phyloP scores from a whole-genome alignment of 2,888 invertebrate genomes.

The Agrypnus murinus region DNA sequence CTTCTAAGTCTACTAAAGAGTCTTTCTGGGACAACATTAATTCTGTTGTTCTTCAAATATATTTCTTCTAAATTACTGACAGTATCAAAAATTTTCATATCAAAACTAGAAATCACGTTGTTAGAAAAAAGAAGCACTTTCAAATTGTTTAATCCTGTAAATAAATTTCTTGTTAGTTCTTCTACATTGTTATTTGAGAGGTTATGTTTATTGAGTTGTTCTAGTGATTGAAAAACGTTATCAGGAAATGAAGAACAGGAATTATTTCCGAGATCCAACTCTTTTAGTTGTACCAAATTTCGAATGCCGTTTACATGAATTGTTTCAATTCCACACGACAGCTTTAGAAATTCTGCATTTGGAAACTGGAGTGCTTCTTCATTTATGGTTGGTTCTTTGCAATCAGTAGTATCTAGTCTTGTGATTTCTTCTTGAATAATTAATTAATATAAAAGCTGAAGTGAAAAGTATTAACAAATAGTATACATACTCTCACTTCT shows the following conservation, averaged over 20 bases:
- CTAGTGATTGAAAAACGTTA: constrained; percentile 49
- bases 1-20: constrained; percentile 53
- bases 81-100: constrained; percentile 53
- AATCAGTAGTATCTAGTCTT: constrained; percentile 11
- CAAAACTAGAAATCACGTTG: constrained; percentile 53
- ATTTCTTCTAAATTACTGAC: constrained; percentile 47
- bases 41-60: constrained; percentile 53
- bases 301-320: constrained; percentile 34
- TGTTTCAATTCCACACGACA: constrained; percentile 50
- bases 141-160: constrained; percentile 53
- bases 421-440: constrained; percentile 12
- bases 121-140: constrained; percentile 53
- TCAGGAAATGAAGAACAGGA: constrained; percentile 50
- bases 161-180: constrained; percentile 50
- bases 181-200: constrained; percentile 54
- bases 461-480: constrained; percentile 24
- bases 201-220: constrained; percentile 49
- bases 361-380: constrained; percentile 49
- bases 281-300: constrained; percentile 44
- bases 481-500: constrained; percentile 11
- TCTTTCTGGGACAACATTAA: constrained; percentile 50
- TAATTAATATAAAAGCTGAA: too few species aligned
- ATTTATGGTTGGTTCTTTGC: constrained; percentile 33
- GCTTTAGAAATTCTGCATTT: constrained; percentile 49
- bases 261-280: constrained; percentile 54